Evolutionary conservation across 2,113 vertebrate genomes (phyloP), one percentile per base, ranked within the genome.

Genomic region (Xenus cinereus): DNA sequence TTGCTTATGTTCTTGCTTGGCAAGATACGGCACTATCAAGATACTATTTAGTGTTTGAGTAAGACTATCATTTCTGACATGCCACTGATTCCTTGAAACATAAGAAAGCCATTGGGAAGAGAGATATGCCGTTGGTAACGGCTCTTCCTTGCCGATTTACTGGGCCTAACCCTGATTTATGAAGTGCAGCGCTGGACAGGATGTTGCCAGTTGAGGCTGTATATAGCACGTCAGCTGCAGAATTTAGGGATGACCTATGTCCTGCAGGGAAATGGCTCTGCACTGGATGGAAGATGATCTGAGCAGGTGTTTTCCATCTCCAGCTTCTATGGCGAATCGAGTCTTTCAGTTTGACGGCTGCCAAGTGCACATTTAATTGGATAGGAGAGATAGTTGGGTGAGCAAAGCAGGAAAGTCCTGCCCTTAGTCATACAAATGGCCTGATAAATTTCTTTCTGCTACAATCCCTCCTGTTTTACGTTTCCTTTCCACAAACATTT

Each of bases 241-340:
- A 89, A 94, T 97, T 97, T 95, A 96, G 73, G 82, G 72, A 48
- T 72, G 88, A 96, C 92, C 87, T 80, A 4, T 14, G 89, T 90
- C 66, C 89, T 72, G 79, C 28, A 85, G 81, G 79, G 87, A 94
- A 93, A 90, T 6, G 84, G 81, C 59, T 95, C 91, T 74, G 1
- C 79, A 77, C 45, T 93, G 93, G 91, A 35, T 16, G 26, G 88
- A 85, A 75, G 85, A 95, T 48, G 84, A 50, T 72, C 73, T 13
- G 57, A 94, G 89, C 94, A 94, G 94, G 93, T 96, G 93, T 93
- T 92, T 95, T 96, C 94, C 82, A 96, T 96, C 97, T 92, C 74
- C 68, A 73, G 53, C 90, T 89, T 95, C 94, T 32, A 69, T 2
- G 57, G 68, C 3, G 5, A 90, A 89, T 6, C 0, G 30, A 96